Evolutionary conservation across 2,797 vertebrate species (phyloP), one percentile per base, ranked within the genome.

Genomic region (Zalophus californianus): DNA sequence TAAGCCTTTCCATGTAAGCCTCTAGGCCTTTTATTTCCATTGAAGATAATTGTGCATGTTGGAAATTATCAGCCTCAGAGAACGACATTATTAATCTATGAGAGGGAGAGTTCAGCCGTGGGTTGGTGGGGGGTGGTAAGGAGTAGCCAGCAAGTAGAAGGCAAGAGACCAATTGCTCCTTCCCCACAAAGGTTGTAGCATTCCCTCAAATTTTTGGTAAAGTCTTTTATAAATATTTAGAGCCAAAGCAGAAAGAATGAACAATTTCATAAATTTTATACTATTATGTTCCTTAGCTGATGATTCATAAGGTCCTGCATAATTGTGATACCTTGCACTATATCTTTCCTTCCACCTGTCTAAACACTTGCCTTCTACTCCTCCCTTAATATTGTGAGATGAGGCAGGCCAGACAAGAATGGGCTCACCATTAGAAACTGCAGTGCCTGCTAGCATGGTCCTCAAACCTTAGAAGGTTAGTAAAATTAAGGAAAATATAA

Each of bases 1-100:
- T 95, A 97, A 96, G 70, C 15, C 58, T 94, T 94, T 93, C 38
- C 23, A 50, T n/a, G 21, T 56, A 72, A 56, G 91, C 21, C 48
- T 92, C 44, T 13, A 11, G 52, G 52, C 3, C 3, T 80, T 91
- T 91, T 85, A 29, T 73, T 83, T 50, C 52, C 56, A 56, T 6
- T 75, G 68, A 89, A 75, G 23, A 91, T 96, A 96, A 90, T 60
- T 91, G 62, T 78, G 23, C 18, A 75, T 73, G 41, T 85, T 84
- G 3, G 7, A 96, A 90, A 72, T 21, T 88, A 58, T 68, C 58
- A 27, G 0, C 84, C 72, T 87, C 62, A 66, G 82, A 78, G 25
- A 77, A 92, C 38, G 18, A 21, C 58, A 23, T 80, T 86, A 64
- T 94, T 93, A 90, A 91, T 95, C 35, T 78, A 1, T 29, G 70